A percentile compares a stretch with the other conserved stretches of the same genome.
Conservation (phyloP, 2,888 invertebrate species). For the Muschampia plurimacula region DNA sequence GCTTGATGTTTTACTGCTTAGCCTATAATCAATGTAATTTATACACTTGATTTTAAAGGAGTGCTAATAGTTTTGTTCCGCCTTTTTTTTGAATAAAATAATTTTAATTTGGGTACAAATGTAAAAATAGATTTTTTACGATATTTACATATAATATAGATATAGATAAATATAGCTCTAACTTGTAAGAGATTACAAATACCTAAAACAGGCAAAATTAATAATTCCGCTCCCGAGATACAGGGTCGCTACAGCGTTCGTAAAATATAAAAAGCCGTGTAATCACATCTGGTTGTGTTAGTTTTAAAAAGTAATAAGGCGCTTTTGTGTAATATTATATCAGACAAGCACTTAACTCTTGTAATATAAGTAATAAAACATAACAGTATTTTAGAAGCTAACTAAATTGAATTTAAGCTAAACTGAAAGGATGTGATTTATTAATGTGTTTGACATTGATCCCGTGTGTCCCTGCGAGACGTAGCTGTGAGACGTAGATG, state of each 20-base stretch:
- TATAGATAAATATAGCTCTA: too few species aligned
- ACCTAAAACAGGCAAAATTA: not conserved
- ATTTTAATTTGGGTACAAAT: too few species aligned
- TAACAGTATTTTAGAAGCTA: conserved; percentile 5
- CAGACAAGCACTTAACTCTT: conserved; percentile 17
- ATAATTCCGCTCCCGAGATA: not conserved
- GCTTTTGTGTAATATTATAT: conserved; percentile 16
- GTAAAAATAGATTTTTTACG: too few species aligned
- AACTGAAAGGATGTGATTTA: conserved; percentile 20
- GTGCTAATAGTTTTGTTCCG: too few species aligned
- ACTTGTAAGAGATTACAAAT: too few species aligned
- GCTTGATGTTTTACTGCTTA: too few species aligned
- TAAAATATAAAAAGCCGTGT: conserved; percentile 16
- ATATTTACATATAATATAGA: too few species aligned
- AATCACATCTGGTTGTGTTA: conserved; percentile 9
- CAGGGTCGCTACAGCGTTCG: not conserved
- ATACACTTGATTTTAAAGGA: too few species aligned
- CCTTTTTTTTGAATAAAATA: too few species aligned
- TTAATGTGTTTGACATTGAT: conserved; percentile 18
- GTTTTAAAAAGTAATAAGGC: conserved; percentile 5
- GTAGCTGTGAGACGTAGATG: not conserved
- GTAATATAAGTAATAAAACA: conserved; percentile 16
- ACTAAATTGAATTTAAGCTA: conserved; percentile 24
- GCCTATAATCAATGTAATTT: too few species aligned
- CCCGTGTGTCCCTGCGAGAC: not conserved